These are phyloP conservation scores for Drosophila emarginata DNA, from an alignment of 2,888 invertebrate genomes.

Conservation along the genomic window DNA sequence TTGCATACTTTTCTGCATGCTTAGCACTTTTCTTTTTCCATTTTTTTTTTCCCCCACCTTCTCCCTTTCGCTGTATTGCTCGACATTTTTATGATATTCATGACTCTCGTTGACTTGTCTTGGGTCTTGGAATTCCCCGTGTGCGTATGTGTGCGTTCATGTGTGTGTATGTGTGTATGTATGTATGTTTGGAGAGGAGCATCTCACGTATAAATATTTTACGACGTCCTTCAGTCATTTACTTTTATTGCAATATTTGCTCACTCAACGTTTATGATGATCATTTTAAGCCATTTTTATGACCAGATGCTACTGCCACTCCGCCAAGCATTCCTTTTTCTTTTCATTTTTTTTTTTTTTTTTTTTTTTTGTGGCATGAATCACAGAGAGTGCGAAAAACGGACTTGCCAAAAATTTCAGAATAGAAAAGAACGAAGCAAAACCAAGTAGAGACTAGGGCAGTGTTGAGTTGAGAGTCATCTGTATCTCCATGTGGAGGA, in stretches of 20 bases:
- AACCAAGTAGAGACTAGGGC: background rate
- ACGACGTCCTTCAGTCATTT: constrained; percentile 81
- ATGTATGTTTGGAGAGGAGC: constrained; percentile 45
- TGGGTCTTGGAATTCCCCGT: background rate
- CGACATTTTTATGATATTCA: constrained; percentile 59
- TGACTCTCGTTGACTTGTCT: constrained; percentile 20
- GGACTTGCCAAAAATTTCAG: constrained; percentile 1
- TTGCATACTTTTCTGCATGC: constrained; percentile 47
- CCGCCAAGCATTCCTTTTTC: constrained; percentile 3
- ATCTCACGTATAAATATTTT: constrained; percentile 79
- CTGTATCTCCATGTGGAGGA: constrained; percentile 27
- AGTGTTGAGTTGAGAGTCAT: constrained; percentile 27
- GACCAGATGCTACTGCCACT: constrained; percentile 63
- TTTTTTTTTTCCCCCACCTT: constrained; percentile 36
- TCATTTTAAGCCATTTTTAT: constrained; percentile 83
- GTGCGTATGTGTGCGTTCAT: constrained; percentile 22
- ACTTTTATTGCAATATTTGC: constrained; percentile 83
- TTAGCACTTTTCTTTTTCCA: constrained; percentile 52
- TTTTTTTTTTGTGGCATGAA: constrained; percentile 77
- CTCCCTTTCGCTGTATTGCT: constrained; percentile 11
- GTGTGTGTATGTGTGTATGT: constrained; percentile 11
- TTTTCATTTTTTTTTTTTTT: background rate
- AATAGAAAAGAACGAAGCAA: background rate
- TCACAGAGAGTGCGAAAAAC: constrained; percentile 55
- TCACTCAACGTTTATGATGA: constrained; percentile 83